Conservation (phyloP, 2,113 vertebrate genomes). For the Hippocampus barbouri region DNA sequence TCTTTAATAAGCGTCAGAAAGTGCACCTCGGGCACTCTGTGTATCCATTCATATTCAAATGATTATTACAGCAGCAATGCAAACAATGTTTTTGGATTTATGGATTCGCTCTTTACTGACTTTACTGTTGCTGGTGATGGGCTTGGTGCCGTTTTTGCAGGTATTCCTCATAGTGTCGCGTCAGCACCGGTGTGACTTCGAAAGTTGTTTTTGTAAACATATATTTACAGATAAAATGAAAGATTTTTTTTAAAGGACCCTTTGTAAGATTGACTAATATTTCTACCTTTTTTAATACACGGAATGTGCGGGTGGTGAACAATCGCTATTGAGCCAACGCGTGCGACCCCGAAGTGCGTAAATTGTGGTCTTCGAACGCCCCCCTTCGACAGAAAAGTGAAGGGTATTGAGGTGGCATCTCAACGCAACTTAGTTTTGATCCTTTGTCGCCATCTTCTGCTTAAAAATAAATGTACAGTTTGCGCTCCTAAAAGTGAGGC, state of each 20-base stretch:
- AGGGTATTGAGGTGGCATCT: not conserved
- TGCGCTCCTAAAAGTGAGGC: not conserved
- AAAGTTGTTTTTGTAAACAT: not conserved
- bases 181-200: not conserved
- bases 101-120: not conserved
- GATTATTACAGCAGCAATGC: not conserved
- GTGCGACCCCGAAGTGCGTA: not conserved
- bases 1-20: constrained; percentile 38
- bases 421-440: constrained; percentile 23
- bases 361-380: not conserved
- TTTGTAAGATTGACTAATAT: not conserved
- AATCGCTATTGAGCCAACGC: not conserved
- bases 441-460: constrained; percentile 61
- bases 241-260: not conserved
- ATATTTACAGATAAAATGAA: not conserved
- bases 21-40: constrained; percentile 28
- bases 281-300: not conserved
- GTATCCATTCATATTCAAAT: constrained; percentile 15
- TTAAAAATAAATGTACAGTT: not conserved
- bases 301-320: not conserved
- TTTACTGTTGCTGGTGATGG: not conserved
- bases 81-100: constrained; percentile 17
- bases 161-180: not conserved
- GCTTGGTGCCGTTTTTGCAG: not conserved
- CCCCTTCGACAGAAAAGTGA: not conserved